phyloP scores from a whole-genome alignment of 2,888 invertebrate genomes.

The Lomographa bimaculata region DNA sequence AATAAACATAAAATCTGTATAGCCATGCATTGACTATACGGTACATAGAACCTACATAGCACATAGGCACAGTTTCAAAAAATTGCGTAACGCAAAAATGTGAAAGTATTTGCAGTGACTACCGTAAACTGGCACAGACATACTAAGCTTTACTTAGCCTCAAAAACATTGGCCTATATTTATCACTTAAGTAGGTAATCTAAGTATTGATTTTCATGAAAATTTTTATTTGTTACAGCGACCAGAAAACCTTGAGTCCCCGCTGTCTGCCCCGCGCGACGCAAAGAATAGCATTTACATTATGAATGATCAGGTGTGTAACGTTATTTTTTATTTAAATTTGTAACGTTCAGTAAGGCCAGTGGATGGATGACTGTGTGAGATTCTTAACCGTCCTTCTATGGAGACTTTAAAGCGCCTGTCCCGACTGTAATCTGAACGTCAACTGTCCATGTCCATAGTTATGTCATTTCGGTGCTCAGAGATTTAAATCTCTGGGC shows the following conservation, averaged over 20 bases:
- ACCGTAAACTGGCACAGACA: constrained; percentile 21
- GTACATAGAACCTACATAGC: constrained; percentile 4
- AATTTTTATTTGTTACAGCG: constrained; percentile 85
- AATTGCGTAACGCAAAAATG: constrained; percentile 23
- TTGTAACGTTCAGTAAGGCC: no score
- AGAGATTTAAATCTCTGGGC: no score
- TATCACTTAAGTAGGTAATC: constrained; percentile 6
- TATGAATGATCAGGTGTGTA: constrained; percentile 89
- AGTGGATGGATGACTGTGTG: no score
- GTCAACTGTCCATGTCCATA: no score
- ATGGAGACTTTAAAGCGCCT: no score
- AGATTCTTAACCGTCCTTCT: no score
- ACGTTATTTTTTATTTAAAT: no score
- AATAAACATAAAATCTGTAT: constrained; percentile 11
- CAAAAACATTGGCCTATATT: constrained; percentile 18
- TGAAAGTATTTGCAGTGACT: constrained; percentile 24
- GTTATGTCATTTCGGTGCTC: no score
- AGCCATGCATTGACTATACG: no score
- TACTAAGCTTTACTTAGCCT: constrained; percentile 15
- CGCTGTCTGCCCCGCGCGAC: constrained; percentile 87
- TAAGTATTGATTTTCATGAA: constrained; percentile 15
- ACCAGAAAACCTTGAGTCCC: constrained; percentile 89
- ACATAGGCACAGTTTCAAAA: constrained; percentile 18
- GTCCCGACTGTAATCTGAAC: no score
- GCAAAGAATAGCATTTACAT: constrained; percentile 87